Percentiles rank a stretch among this genome's conserved stretches.
Evolutionary conservation across 1,140 invertebrate species (phyloP).

Genomic region (Drosophila persimilis): DNA sequence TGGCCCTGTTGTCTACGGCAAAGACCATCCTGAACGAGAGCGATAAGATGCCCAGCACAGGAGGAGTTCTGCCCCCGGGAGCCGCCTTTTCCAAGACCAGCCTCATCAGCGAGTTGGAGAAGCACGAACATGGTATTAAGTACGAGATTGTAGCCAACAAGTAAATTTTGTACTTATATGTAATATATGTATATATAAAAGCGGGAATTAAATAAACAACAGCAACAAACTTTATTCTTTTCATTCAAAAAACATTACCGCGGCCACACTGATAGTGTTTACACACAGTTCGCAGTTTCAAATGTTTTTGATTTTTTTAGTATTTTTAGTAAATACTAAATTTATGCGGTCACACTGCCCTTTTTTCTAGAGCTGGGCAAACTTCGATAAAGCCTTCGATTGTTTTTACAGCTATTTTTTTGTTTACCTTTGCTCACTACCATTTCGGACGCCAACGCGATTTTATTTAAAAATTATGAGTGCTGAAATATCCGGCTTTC

Average conservation of each 20-base stretch:
- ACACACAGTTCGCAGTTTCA: no score
- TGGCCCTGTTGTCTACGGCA: slow-evolving; percentile 88
- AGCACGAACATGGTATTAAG: slow-evolving; percentile 79
- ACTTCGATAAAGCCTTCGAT: no score
- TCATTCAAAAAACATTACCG: no score
- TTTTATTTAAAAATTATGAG: slow-evolving; percentile 51
- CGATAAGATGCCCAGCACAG: slow-evolving; percentile 88
- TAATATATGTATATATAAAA: neutral
- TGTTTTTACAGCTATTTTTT: slow-evolving; percentile 2
- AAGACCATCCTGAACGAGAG: slow-evolving; percentile 90
- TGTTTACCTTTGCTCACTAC: slow-evolving; percentile 48
- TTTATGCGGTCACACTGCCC: no score
- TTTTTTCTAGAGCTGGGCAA: no score
- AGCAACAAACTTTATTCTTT: neutral
- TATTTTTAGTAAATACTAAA: no score
- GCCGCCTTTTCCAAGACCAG: slow-evolving; percentile 77
- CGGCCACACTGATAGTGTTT: no score
- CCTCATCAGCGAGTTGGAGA: slow-evolving; percentile 77
- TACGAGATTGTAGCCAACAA: slow-evolving; percentile 80
- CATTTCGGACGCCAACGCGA: slow-evolving; percentile 40
- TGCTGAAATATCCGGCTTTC: slow-evolving; percentile 83
- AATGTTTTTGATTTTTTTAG: no score
- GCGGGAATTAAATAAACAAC: neutral
- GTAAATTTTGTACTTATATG: slow-evolving; percentile 18
- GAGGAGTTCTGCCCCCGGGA: slow-evolving; percentile 84